Percentiles rank a stretch among this genome's conserved stretches.
Conservation (phyloP, 1,140 invertebrate genomes). For the Leptinotarsa texana region DNA sequence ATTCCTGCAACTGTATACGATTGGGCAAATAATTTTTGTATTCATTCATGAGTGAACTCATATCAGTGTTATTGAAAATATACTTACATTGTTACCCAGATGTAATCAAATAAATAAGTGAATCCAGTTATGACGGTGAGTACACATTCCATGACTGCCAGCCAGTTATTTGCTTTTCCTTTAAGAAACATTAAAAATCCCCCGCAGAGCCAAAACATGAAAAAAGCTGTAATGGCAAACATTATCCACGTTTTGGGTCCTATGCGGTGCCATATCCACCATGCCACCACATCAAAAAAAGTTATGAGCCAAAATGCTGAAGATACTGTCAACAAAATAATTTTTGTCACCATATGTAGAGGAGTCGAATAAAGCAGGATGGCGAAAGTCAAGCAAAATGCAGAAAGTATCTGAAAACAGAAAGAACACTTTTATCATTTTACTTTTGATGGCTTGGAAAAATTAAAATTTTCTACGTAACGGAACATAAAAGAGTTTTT, state of each 20-base stretch:
- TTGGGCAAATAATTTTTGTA: no score
- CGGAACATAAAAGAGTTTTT: no score
- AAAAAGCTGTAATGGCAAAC: background rate
- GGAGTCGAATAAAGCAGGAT: background rate
- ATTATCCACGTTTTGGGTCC: slow-evolving; percentile 3
- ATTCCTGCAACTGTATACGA: no score
- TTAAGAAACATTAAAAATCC: background rate
- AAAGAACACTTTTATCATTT: no score
- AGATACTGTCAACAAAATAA: slow-evolving; percentile 4
- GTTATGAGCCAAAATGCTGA: slow-evolving; percentile 10
- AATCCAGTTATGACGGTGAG: background rate
- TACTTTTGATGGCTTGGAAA: no score
- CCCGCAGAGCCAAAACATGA: slow-evolving; percentile 10
- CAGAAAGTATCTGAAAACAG: slow-evolving; percentile 2
- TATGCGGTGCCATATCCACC: background rate
- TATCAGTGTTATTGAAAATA: no score
- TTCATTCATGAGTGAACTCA: no score
- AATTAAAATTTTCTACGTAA: no score
- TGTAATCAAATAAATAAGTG: background rate
- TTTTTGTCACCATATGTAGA: background rate
- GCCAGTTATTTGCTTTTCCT: no score
- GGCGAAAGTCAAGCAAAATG: background rate
- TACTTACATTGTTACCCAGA: background rate
- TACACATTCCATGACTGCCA: background rate
- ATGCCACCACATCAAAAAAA: background rate